Conservation (phyloP, 1,140 invertebrate genomes). For the Neodiprion virginianus region DNA sequence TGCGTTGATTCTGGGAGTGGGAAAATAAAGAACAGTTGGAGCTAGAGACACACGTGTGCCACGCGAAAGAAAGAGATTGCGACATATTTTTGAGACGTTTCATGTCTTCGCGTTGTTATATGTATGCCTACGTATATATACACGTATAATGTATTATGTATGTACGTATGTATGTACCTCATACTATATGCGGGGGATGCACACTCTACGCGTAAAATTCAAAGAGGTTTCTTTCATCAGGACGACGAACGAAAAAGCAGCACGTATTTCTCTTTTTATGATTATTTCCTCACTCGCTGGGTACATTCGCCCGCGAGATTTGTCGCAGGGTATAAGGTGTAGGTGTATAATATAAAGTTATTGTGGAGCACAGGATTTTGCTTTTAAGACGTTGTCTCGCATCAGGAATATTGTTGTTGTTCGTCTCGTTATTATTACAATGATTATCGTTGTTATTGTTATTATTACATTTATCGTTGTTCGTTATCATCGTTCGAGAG, state of each 20-base stretch:
- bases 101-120: no score
- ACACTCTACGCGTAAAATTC: neutral
- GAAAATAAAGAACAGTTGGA: no score
- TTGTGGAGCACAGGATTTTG: neutral
- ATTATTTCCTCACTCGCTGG: neutral
- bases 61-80: neutral
- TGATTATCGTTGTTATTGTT: no score
- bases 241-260: neutral
- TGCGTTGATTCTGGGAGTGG: no score
- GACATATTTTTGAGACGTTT: neutral
- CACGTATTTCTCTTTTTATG: neutral
- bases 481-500: no score
- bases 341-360: neutral
- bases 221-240: slow-evolving; percentile 1
- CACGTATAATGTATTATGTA: no score
- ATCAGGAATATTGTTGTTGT: neutral
- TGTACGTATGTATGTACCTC: neutral
- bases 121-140: no score
- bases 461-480: no score
- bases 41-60: no score
- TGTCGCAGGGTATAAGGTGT: neutral
- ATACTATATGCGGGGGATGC: neutral
- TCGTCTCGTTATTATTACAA: neutral
- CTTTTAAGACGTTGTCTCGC: neutral
- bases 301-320: no score